Conservation (phyloP, 2,113 vertebrate genomes). For the Muscicapa adusta region DNA sequence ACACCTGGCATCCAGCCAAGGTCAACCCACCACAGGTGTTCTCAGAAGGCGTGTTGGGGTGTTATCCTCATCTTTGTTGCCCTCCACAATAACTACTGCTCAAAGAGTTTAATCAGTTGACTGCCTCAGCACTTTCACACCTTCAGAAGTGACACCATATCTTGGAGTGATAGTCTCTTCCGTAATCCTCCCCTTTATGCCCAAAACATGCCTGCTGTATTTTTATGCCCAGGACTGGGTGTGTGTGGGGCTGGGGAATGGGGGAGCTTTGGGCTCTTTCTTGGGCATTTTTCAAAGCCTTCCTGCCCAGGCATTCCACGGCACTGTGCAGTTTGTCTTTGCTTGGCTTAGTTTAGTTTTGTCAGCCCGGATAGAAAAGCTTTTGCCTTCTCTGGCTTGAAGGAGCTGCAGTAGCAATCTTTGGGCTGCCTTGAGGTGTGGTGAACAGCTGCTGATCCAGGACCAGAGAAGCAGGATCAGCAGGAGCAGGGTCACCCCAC, state of each 20-base stretch:
- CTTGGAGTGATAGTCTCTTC: neutral
- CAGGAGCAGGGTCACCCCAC: rapidly evolving
- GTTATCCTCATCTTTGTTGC: neutral
- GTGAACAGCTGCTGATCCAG: too few species aligned
- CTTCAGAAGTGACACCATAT: neutral
- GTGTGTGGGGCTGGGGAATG: rapidly evolving
- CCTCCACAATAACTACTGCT: neutral
- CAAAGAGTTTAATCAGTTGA: neutral
- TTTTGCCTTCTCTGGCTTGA: neutral
- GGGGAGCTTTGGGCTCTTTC: neutral
- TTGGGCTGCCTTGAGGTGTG: neutral
- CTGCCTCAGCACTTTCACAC: neutral
- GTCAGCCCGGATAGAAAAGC: neutral
- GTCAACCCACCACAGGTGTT: neutral
- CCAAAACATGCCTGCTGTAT: neutral
- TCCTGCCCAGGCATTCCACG: rapidly evolving
- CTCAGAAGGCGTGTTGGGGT: neutral
- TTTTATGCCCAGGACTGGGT: rapidly evolving
- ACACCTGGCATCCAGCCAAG: neutral
- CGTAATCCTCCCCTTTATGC: neutral
- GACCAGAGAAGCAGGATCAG: rapidly evolving
- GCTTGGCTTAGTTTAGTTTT: neutral
- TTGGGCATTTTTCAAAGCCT: neutral
- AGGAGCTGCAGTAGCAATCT: neutral
- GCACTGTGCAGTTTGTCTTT: rapidly evolving